These are phyloP conservation scores for Puma concolor DNA, from an alignment of 2,113 vertebrate species.

Conservation along the genomic window DNA sequence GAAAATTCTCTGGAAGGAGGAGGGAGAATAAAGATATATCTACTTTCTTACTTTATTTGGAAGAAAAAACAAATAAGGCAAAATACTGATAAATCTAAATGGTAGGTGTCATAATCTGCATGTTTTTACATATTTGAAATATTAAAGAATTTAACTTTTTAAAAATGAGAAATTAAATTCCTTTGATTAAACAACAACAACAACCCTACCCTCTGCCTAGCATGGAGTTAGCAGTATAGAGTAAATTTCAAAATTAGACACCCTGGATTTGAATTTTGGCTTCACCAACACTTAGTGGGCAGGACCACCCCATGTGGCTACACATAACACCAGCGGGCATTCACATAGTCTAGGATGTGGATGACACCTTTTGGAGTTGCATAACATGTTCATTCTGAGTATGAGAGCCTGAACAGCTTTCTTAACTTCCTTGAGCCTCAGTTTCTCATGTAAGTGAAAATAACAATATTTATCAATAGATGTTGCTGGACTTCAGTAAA, in stretches of 20 bases:
- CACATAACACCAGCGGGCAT: background rate
- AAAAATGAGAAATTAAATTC: background rate
- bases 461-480: background rate
- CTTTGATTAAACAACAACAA: background rate
- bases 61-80: background rate
- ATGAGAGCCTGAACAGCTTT: background rate
- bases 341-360: background rate
- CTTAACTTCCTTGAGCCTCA: background rate
- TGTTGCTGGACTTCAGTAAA: background rate
- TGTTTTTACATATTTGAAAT: background rate
- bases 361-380: background rate
- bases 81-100: constrained; percentile 25
- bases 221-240: background rate
- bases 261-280: background rate
- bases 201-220: background rate
- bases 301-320: background rate
- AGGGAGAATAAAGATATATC: background rate
- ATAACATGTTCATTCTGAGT: background rate
- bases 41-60: background rate
- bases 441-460: background rate
- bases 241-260: background rate
- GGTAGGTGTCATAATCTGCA: background rate
- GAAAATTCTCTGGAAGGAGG: background rate
- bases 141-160: background rate
- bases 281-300: background rate